phyloP scores from a whole-genome alignment of 2,888 invertebrate genomes.

The Petrophora chlorosata region DNA sequence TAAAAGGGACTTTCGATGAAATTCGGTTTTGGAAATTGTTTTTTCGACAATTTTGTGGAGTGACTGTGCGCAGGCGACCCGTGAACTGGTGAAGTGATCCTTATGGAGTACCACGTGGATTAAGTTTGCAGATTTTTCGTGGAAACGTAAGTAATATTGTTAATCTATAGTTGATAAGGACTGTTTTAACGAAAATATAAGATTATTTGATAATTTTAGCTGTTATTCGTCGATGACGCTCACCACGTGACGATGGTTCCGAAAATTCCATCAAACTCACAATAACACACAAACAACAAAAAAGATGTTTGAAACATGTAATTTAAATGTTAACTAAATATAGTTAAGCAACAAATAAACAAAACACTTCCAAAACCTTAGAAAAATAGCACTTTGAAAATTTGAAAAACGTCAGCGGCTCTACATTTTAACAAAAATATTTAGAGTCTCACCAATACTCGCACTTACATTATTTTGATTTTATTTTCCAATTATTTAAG shows the following conservation, averaged over 20 bases:
- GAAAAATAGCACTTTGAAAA: conserved; percentile 3
- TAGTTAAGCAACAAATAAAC: not conserved
- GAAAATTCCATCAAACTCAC: not conserved
- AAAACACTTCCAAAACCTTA: not conserved
- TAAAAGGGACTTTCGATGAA: conserved; percentile 50
- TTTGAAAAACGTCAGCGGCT: not conserved
- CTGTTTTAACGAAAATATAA: conserved; percentile 11
- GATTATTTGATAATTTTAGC: conserved; percentile 14
- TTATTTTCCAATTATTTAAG: no score
- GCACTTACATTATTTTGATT: no score
- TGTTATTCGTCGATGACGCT: conserved; percentile 8
- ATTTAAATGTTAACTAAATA: not conserved
- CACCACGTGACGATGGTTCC: conserved; percentile 25
- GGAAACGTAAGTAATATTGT: conserved; percentile 56
- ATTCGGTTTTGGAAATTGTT: conserved; percentile 39
- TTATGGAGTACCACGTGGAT: conserved; percentile 46
- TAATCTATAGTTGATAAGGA: conserved; percentile 33
- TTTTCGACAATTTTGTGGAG: conserved; percentile 57
- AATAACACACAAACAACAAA: not conserved
- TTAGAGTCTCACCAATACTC: no score
- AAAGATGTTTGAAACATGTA: not conserved
- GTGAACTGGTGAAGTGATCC: conserved; percentile 36
- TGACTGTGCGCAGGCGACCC: conserved; percentile 47
- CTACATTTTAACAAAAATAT: conserved; percentile 3
- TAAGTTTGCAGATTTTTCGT: conserved; percentile 32